phyloP scores from a whole-genome alignment of 2,797 vertebrate genomes.

The Okamejei kenojei region DNA sequence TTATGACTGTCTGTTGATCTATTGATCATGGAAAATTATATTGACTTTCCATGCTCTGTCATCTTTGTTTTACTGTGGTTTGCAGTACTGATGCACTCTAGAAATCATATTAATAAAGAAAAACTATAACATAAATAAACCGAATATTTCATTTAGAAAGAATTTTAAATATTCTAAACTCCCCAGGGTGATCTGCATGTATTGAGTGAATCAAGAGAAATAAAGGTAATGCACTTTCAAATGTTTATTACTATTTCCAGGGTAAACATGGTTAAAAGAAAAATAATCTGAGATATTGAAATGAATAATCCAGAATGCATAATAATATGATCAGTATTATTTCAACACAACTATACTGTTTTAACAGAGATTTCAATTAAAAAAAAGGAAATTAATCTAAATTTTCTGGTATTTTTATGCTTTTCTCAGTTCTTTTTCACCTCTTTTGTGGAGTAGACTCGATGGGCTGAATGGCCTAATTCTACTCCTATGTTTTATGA shows the following conservation, averaged over 20 bases:
- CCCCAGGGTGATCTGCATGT: background rate
- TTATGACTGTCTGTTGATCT: too few species aligned
- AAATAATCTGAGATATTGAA: slow-evolving; percentile 27
- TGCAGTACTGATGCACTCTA: background rate
- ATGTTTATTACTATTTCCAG: slow-evolving; percentile 20
- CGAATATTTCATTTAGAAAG: background rate
- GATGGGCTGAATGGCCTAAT: too few species aligned
- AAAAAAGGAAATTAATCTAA: background rate
- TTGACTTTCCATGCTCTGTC: too few species aligned
- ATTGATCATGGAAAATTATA: too few species aligned
- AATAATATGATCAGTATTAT: slow-evolving; percentile 22
- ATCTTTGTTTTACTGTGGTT: background rate
- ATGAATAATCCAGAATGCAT: slow-evolving; percentile 29
- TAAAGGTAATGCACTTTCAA: background rate
- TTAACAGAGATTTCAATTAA: background rate
- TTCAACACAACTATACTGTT: background rate
- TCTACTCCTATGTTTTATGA: too few species aligned
- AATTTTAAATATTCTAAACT: background rate
- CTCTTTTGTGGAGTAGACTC: too few species aligned
- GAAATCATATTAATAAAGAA: background rate
- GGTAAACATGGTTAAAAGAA: background rate
- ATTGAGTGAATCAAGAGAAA: slow-evolving; percentile 22
- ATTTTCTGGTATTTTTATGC: background rate
- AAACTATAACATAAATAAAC: background rate
- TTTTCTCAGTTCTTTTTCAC: too few species aligned